Percentiles rank a stretch among this genome's conserved stretches.
Conservation (phyloP, 2,888 invertebrate species). For the Germaria angustata region DNA sequence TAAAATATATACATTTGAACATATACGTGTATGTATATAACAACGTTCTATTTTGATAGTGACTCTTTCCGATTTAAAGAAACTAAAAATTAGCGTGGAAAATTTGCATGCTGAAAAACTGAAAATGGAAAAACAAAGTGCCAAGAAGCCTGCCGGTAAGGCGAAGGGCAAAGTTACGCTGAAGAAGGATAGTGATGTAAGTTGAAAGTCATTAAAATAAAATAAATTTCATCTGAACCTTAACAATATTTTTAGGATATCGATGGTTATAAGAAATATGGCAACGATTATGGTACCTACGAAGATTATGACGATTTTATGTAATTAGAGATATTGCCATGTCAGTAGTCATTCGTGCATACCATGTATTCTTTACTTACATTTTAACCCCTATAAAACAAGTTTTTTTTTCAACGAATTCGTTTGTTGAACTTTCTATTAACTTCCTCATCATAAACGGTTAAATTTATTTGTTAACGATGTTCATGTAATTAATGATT, state of each 20-base stretch:
- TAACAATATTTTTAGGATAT: slow-evolving; percentile 71
- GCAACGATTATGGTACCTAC: slow-evolving; percentile 83
- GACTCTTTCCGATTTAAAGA: slow-evolving; percentile 88
- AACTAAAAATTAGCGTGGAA: slow-evolving; percentile 91
- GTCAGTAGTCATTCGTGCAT: slow-evolving; percentile 15
- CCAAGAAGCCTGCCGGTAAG: slow-evolving; percentile 88
- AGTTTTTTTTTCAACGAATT: slow-evolving; percentile 16
- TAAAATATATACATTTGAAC: neutral
- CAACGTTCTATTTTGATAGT: slow-evolving; percentile 82
- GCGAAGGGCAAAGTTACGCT: slow-evolving; percentile 89
- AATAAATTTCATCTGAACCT: neutral
- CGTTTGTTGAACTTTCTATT: slow-evolving; percentile 33
- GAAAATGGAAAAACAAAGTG: slow-evolving; percentile 91
- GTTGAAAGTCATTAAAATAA: slow-evolving; percentile 59
- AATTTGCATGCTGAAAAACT: slow-evolving; percentile 92
- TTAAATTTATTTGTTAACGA: slow-evolving; percentile 30
- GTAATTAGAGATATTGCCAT: slow-evolving; percentile 81
- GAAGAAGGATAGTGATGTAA: slow-evolving; percentile 86
- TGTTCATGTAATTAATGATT: slow-evolving; percentile 30
- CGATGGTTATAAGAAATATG: slow-evolving; percentile 79
- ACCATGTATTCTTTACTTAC: slow-evolving; percentile 34
- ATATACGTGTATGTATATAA: neutral
- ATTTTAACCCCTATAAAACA: slow-evolving; percentile 20
- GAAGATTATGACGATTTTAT: slow-evolving; percentile 90
- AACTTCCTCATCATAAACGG: slow-evolving; percentile 25